Evolutionary conservation across 2,113 vertebrate genomes (phyloP).

Genomic region (Datnioides undecimradiatus): DNA sequence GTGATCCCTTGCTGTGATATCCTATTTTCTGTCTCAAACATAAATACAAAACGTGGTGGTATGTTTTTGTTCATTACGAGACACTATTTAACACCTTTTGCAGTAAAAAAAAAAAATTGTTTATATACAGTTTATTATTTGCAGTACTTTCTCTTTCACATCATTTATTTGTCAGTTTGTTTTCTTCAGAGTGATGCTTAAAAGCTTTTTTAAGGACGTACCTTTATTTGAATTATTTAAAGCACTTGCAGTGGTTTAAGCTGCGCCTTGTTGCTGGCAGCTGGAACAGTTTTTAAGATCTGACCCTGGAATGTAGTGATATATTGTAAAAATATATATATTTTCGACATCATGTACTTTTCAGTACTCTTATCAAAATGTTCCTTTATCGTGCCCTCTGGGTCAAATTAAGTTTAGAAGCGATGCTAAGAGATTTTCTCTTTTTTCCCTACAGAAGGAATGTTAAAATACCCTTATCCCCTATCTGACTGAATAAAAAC

Average conservation of each 20-base stretch:
- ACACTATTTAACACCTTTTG: neutral
- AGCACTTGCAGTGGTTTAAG: neutral
- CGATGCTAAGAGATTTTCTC: neutral
- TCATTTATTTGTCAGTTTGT: no score
- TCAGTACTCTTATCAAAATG: neutral
- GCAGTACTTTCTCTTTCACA: no score
- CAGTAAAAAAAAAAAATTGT: neutral
- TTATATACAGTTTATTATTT: neutral
- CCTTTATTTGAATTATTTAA: neutral
- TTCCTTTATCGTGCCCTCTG: conserved; percentile 7
- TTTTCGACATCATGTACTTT: conserved; percentile 23
- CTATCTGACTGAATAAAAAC: conserved; percentile 60
- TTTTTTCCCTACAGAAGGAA: conserved; percentile 36
- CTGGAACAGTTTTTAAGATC: conserved; percentile 7
- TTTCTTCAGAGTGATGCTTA: neutral
- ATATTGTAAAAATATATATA: conserved; percentile 19
- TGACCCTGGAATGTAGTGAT: neutral
- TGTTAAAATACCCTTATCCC: conserved; percentile 74
- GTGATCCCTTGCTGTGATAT: neutral
- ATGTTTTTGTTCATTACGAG: neutral
- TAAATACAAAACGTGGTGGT: neutral
- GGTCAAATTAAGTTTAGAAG: conserved; percentile 31
- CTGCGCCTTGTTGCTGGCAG: neutral
- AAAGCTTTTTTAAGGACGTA: conserved; percentile 19
- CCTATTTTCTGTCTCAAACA: neutral